These are phyloP conservation scores for Pseudachorutes palmiensis DNA, from an alignment of 1,140 invertebrate genomes.

Conservation along the genomic window DNA sequence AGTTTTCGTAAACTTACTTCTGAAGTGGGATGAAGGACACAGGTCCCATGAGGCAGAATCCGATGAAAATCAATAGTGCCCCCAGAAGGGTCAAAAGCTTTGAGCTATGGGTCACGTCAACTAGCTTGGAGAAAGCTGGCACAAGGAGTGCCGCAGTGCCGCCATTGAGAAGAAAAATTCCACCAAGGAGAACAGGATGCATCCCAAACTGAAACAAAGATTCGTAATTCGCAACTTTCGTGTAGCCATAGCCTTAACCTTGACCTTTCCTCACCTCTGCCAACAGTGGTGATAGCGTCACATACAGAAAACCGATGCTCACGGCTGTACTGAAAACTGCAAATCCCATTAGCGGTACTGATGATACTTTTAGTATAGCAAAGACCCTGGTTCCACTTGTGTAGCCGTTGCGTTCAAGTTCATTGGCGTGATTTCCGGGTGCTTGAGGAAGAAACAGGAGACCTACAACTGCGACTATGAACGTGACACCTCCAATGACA, in stretches of 20 bases:
- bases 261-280: constrained; percentile 48
- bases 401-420: constrained; percentile 40
- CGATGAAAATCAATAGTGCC: constrained; percentile 54
- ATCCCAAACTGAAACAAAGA: constrained; percentile 50
- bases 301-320: constrained; percentile 72
- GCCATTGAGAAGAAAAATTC: constrained; percentile 83
- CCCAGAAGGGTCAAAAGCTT: constrained; percentile 60
- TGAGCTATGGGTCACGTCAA: constrained; percentile 48
- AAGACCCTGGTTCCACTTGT: constrained; percentile 50
- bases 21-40: constrained; percentile 57
- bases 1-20: constrained; percentile 9
- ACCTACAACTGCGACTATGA: constrained; percentile 1
- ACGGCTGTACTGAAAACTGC: constrained; percentile 65
- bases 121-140: constrained; percentile 69
- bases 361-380: constrained; percentile 57
- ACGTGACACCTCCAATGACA: not conserved
- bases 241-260: constrained; percentile 11
- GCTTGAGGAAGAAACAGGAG: not conserved
- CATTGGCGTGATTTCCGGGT: constrained; percentile 64
- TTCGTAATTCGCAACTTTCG: constrained; percentile 3
- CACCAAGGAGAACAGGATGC: constrained; percentile 61
- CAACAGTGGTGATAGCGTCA: constrained; percentile 71
- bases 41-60: constrained; percentile 64
- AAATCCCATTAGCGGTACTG: constrained; percentile 56
- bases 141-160: constrained; percentile 71